Evolutionary conservation across 2,113 vertebrate species (phyloP).

Genomic region (Verasper variegatus): DNA sequence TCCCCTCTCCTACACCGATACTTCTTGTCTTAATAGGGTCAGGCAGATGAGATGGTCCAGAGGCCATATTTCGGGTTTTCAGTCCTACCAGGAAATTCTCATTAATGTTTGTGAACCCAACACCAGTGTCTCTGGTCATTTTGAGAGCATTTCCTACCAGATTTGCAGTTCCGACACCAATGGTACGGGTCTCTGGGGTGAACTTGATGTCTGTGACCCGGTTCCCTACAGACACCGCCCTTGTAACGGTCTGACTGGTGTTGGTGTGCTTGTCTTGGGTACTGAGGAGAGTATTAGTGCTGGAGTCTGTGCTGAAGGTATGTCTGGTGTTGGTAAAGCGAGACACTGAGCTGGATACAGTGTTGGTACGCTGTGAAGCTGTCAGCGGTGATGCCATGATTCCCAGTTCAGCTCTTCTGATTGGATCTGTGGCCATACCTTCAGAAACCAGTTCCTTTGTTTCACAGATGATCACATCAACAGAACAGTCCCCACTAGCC

Average conservation of each 20-base stretch:
- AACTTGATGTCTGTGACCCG: constrained; percentile 81
- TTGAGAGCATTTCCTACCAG: constrained; percentile 73
- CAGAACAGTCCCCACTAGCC: constrained; percentile 86
- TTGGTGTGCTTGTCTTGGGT: constrained; percentile 89
- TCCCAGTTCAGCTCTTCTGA: constrained; percentile 76
- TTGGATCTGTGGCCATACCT: constrained; percentile 80
- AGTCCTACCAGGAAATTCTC: constrained; percentile 94
- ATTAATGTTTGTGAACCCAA: constrained; percentile 88
- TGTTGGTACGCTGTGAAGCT: constrained; percentile 85
- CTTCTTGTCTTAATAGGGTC: constrained; percentile 85
- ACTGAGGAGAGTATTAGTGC: constrained; percentile 85
- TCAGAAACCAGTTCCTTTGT: constrained; percentile 79
- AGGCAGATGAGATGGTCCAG: constrained; percentile 86
- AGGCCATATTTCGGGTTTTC: constrained; percentile 93
- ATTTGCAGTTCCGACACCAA: constrained; percentile 86
- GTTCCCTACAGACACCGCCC: constrained; percentile 87
- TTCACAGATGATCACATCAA: constrained; percentile 76
- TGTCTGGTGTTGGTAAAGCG: constrained; percentile 85
- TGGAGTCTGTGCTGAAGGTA: constrained; percentile 77
- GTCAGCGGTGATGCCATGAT: constrained; percentile 85
- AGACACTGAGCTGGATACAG: constrained; percentile 76
- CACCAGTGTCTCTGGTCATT: constrained; percentile 87
- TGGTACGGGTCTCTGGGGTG: constrained; percentile 78
- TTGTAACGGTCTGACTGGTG: constrained; percentile 77
- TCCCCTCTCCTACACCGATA: constrained; percentile 89